Evolutionary conservation across 92 coral and sea anemone species (phyloP).

Genomic region (Paragorgia papillata): DNA sequence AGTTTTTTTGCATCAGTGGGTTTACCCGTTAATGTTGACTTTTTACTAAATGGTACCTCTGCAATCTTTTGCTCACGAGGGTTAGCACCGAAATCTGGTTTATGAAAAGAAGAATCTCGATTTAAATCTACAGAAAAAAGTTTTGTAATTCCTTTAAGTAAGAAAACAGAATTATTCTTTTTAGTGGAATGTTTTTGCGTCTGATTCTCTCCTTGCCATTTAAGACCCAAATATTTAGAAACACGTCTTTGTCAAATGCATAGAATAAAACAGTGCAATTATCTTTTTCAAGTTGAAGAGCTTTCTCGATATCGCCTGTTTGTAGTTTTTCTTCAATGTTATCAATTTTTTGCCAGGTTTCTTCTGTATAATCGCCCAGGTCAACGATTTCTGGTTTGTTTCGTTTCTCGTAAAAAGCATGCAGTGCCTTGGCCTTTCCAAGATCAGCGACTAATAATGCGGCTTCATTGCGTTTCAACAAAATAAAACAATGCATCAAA

Average conservation of each 20-base stretch:
- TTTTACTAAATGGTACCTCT: background rate
- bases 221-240: background rate
- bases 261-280: background rate
- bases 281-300: background rate
- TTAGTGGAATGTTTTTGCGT: background rate
- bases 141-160: background rate
- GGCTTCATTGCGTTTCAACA: constrained; percentile 14
- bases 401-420: background rate
- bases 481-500: too few species aligned
- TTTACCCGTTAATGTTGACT: too few species aligned
- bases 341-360: background rate
- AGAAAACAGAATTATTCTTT: background rate
- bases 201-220: background rate
- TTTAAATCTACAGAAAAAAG: background rate
- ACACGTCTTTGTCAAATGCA: background rate
- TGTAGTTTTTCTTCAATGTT: background rate
- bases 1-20: too few species aligned
- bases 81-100: background rate
- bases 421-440: too few species aligned
- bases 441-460: too few species aligned
- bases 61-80: background rate
- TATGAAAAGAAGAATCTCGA: background rate
- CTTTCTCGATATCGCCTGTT: background rate
- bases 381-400: background rate
- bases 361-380: background rate